Conservation (phyloP, 1,140 invertebrate species). For the Oryzaephilus surinamensis region DNA sequence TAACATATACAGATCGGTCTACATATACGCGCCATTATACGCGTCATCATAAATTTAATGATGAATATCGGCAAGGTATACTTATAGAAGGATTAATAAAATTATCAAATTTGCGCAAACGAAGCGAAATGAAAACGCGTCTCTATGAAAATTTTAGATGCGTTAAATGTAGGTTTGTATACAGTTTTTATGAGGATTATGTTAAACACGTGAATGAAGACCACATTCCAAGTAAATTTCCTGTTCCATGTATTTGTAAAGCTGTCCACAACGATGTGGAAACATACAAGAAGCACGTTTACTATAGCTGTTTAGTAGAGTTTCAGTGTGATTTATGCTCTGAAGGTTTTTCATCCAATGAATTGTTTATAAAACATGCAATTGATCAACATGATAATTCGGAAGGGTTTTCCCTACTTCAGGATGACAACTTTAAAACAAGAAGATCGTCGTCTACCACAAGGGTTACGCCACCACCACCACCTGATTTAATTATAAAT, state of each 20-base stretch:
- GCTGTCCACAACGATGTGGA: constrained; percentile 21
- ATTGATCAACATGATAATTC: constrained; percentile 25
- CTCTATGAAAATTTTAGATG: constrained; percentile 32
- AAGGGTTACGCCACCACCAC: background rate
- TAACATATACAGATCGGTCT: constrained; percentile 38
- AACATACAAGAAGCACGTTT: constrained; percentile 26
- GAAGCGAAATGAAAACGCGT: constrained; percentile 25
- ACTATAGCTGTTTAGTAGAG: constrained; percentile 24
- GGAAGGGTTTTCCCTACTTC: constrained; percentile 24
- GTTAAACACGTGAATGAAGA: constrained; percentile 28
- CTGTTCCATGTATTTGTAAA: constrained; percentile 20
- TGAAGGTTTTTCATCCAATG: constrained; percentile 18
- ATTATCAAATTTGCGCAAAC: constrained; percentile 22
- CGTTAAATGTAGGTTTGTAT: constrained; percentile 26
- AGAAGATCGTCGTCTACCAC: constrained; percentile 7
- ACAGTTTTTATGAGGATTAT: constrained; percentile 29
- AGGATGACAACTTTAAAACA: constrained; percentile 23
- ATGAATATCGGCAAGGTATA: too few relatives aligned
- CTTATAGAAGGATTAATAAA: constrained; percentile 22
- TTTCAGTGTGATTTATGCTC: constrained; percentile 32
- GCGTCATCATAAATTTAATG: constrained; percentile 20
- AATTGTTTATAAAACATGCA: constrained; percentile 26
- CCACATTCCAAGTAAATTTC: constrained; percentile 14
- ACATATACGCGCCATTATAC: constrained; percentile 23
- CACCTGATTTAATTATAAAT: background rate